Evolutionary conservation across 2,113 vertebrate species (phyloP).

Genomic region (Coturnix japonica): DNA sequence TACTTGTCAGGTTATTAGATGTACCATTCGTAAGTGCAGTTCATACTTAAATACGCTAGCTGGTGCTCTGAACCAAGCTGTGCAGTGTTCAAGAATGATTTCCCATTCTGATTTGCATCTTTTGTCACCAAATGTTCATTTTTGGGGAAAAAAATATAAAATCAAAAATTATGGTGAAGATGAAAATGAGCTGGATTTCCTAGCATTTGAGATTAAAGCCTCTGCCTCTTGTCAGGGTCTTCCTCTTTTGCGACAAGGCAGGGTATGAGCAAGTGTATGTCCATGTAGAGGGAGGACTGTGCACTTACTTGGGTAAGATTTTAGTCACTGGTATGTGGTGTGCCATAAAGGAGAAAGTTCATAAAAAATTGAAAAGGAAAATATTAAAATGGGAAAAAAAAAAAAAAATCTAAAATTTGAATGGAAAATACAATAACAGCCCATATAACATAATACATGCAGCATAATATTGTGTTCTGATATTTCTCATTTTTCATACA

Average conservation of each 20-base stretch:
- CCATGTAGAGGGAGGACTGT: not conserved
- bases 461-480: not conserved
- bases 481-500: not conserved
- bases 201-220: not conserved
- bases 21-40: not conserved
- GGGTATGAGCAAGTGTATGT: not conserved
- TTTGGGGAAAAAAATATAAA: not conserved
- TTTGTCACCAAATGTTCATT: not conserved
- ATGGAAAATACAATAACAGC: not conserved
- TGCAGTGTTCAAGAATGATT: not conserved
- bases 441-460: no score
- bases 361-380: not conserved
- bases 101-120: not conserved
- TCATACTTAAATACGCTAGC: conserved; percentile 15
- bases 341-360: not conserved
- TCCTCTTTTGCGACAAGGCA: not conserved
- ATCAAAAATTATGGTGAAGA: accelerated
- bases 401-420: not conserved
- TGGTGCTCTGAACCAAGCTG: conserved; percentile 5
- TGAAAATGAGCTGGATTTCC: not conserved
- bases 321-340: not conserved
- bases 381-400: not conserved
- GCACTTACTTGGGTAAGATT: not conserved
- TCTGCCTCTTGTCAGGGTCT: not conserved
- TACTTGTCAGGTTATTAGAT: not conserved